Base-by-base conservation (phyloP, 1,140 invertebrate species). In the Frieseomelitta varia region DNA sequence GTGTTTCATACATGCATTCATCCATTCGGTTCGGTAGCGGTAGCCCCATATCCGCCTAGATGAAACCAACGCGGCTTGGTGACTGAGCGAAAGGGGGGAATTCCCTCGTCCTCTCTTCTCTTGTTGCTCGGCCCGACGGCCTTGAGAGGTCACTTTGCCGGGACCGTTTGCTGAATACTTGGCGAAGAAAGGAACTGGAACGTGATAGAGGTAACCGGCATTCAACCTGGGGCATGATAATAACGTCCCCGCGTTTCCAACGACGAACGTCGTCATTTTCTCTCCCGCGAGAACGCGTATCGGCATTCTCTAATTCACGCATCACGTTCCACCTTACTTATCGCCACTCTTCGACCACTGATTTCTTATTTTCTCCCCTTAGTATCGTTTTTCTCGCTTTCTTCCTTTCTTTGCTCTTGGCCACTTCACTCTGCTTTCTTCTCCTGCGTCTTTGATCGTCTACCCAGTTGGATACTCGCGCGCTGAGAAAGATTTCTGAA, bases 121-220 rank as follows among this genome's bases (percentile, higher is more conserved):
- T 39, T 53, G 53, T 53, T 58, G 63, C 65, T 61, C 17, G 53
- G 72, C 63, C 30, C 79, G 79, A 56, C 88, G 88, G 83, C 88
- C 88, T 89, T 89, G 83, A 56, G 83, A 87, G 88, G 86, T 89
- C 88, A 79, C 79, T 87, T 89, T 87, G 84, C 83, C 63, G 78
- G 83, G 72, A 85, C 71, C 73, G 84, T 85, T 76, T 65, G 80
- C 71, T 86, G 79, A 85, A 85, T 85, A 81, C 84, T 73, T 82
- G 63, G 79, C 63, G 72, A 75, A 85, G 79, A 81, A 85, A 85
- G 72, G 72, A 85, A 81, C 84, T 85, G 79, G 84, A 85, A 82
- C 79, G 79, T 72, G 30, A 55, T 56, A 15, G 39, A 56, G 34
- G 51, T 71, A 30, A 65, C 71, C 56, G 81, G 67, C 51, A 58